Evolutionary conservation across 2,113 vertebrate genomes (phyloP), one percentile per base, ranked within the genome.

Genomic region (Numenius arquata): DNA sequence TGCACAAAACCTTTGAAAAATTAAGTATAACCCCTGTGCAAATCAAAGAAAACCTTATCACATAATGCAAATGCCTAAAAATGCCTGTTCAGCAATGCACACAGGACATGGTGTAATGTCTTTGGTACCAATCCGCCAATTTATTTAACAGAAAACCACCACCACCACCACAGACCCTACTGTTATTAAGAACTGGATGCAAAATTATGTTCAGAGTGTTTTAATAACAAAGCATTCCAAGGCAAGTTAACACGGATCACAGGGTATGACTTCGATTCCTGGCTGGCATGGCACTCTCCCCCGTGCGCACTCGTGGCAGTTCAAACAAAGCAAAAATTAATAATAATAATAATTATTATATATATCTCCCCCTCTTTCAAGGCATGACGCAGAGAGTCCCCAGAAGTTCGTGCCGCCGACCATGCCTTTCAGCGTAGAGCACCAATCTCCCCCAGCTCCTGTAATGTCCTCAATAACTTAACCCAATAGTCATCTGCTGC

Each of bases 401-500:
- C 94, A 95, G 55, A 70, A 70, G 75, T 96, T 89, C 72, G 21
- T 89, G 94, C 88, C 3, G 70, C 95, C 18, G 52, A 73, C 83
- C 84, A 88, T 86, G 93, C 93, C 96, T 94, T 96, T 85, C 91
- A 95, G 93, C 56, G 53, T 76, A 89, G 95, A 98, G 96, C 97
- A 97, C 97, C 97, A 53, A 95, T 94, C 95, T 89, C 89, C 77
- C 84, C 85, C 82, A 63, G 50, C 45, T 62, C 29, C 73, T 86
- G 70, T 82, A 89, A 87, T 48, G 61, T 95, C 85, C 89, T 95
- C 94, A 97, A 96, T 97, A 97, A 97, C 94, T 97, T 97, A 92
- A 80, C 66, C 96, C 96, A 66, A 94, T 27, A 97, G 94, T 96
- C 91, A 93, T 66, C 92, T 96, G 96, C 96, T 97, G 97, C 96